Percentiles rank a stretch among this genome's conserved stretches.
Evolutionary conservation across 2,888 invertebrate species (phyloP).

Genomic region (Apodemia duryi): DNA sequence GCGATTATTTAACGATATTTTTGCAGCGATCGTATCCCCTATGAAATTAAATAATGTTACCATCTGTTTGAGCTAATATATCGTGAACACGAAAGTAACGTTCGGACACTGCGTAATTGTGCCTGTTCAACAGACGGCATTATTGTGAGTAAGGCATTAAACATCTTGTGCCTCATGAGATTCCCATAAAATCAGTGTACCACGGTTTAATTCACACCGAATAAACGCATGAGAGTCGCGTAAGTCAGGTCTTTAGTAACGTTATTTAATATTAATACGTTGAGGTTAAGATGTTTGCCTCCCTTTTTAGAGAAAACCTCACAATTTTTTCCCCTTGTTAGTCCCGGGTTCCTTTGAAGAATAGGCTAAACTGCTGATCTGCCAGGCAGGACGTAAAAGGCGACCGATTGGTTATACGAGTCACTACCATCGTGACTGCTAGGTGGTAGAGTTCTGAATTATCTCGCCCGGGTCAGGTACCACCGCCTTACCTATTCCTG

Average conservation of each 20-base stretch:
- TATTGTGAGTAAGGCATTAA: neutral
- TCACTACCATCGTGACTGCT: too few species aligned
- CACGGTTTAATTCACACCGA: constrained; percentile 4
- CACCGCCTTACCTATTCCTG: too few species aligned
- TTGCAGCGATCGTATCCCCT: neutral
- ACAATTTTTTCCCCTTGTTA: too few species aligned
- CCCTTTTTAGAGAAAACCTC: too few species aligned
- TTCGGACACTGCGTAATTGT: neutral
- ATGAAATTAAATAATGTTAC: neutral
- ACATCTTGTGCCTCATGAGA: neutral
- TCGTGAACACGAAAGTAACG: neutral
- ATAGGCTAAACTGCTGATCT: too few species aligned
- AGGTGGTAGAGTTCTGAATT: too few species aligned
- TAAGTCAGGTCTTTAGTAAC: neutral
- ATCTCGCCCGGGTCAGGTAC: too few species aligned
- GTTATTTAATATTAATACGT: too few species aligned
- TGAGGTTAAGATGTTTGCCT: too few species aligned
- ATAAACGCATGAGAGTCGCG: neutral
- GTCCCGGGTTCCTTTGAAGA: too few species aligned
- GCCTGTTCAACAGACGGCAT: neutral
- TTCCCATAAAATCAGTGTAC: neutral
- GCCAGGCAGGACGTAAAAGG: too few species aligned
- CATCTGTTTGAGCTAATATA: neutral
- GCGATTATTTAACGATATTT: neutral
- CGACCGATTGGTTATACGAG: too few species aligned